Base-by-base conservation (phyloP, 2,113 vertebrate species). In the Nansenia antarctica region DNA sequence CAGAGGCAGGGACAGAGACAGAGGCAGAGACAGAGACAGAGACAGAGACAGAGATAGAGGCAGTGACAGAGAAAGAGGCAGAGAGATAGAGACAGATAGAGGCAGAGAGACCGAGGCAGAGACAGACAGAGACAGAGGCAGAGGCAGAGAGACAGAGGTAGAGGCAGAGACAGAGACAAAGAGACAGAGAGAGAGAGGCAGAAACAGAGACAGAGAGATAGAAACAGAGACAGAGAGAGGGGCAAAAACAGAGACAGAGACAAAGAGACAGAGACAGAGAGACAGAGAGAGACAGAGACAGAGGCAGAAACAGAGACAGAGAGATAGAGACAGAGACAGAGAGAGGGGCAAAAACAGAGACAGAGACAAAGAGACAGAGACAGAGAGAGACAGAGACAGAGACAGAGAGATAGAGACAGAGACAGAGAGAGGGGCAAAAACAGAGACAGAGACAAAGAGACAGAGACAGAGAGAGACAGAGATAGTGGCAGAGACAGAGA, bases 151-250 rank as follows among this genome's bases (percentile, higher is more conserved):
- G 24, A 57, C n/a, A 67, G 61, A 63, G 67, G 54, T 57, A 76
- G 57, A 76, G 31, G 47, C 61, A 31, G 30, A 31, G 30, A 61
- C 49, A 57, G 32, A 12, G n/a, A n/a, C n/a, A n/a, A n/a, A n/a
- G n/a, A 65, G 30, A 60, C 8, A 35, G 12, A 60, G 18, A 9
- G 18, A 34, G 12, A 35, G 22, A 65, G 39, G 26, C 35, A 52
- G 7, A 24, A 18, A 18, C 8, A 52, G 47, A 6, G 47, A 1
- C n/a, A 52, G 20, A 6, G 18, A 52, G 47, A 52, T 1, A 24
- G 20, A 6, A n/a, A 18, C 7, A 22, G 20, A 8, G 18, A 18
- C 7, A 20, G n/a, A 20, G 47, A 52, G 7, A 20, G 15, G n/a
- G 47, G 47, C 7, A 52, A 18, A 22, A 18, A 0, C 1, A 52